These are phyloP conservation scores for Pollimyrus isidori DNA, from an alignment of 2,113 vertebrate genomes.

Conservation along the genomic window DNA sequence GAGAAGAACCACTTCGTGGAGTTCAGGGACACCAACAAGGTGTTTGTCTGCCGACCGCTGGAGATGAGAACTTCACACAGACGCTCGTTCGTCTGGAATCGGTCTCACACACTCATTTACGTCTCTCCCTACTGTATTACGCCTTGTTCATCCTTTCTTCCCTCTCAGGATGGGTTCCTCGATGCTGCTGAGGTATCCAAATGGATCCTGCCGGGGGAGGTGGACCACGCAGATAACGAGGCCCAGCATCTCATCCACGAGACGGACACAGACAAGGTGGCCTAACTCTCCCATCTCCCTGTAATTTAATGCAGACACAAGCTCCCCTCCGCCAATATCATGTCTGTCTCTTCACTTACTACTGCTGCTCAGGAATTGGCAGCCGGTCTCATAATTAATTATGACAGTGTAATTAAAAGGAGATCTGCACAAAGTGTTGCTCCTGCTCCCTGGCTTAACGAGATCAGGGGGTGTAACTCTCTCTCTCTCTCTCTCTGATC, in stretches of 20 bases:
- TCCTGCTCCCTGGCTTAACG: background rate
- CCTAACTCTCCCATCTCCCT: background rate
- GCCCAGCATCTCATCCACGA: conserved; percentile 77
- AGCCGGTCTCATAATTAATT: background rate
- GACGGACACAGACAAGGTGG: conserved; percentile 74
- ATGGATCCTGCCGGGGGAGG: conserved; percentile 76
- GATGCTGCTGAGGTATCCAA: conserved; percentile 65
- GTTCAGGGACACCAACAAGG: conserved; percentile 74
- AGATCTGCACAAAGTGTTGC: background rate
- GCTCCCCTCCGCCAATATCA: background rate
- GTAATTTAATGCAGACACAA: background rate
- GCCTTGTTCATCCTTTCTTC: background rate
- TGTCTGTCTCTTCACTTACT: background rate
- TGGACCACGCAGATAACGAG: conserved; percentile 79
- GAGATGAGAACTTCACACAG: background rate
- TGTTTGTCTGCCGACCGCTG: background rate
- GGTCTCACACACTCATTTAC: background rate
- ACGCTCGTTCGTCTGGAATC: background rate
- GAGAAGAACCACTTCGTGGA: conserved; percentile 78
- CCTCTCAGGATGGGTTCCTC: conserved; percentile 65
- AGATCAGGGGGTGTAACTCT: background rate
- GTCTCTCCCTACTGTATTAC: background rate
- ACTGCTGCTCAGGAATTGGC: background rate
- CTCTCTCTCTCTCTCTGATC: background rate
- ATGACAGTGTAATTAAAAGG: background rate